These are phyloP conservation scores for Orbicella faveolata DNA, from an alignment of 64 coral and sea anemone species.

Conservation along the genomic window DNA sequence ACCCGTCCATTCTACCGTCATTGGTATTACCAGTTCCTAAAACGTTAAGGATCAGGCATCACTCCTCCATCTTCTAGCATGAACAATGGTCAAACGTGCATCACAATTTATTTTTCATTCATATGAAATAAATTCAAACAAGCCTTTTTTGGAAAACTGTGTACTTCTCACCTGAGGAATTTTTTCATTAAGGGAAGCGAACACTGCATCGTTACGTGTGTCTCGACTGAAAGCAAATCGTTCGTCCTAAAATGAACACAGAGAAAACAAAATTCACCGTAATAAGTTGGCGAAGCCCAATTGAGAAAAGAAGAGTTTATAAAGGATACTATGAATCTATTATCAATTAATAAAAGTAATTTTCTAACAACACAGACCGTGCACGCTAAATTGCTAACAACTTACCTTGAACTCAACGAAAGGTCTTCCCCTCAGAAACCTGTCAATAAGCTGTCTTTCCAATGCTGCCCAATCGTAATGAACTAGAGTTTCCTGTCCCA, in stretches of 20 bases:
- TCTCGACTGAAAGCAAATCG: conserved; percentile 35
- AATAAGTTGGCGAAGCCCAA: too few relatives aligned
- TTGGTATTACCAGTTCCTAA: too few relatives aligned
- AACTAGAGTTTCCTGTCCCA: conserved; percentile 66
- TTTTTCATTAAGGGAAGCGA: conserved; percentile 25
- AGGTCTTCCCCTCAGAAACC: conserved; percentile 72
- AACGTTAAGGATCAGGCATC: too few relatives aligned
- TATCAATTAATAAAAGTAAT: background rate
- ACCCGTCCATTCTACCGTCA: too few relatives aligned
- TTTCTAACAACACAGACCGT: too few relatives aligned
- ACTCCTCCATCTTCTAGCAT: too few relatives aligned
- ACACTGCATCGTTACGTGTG: conserved; percentile 30
- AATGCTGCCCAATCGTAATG: conserved; percentile 75
- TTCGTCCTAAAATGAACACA: conserved; percentile 5
- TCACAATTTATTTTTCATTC: too few relatives aligned
- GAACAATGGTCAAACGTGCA: too few relatives aligned
- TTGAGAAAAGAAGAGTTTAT: too few relatives aligned
- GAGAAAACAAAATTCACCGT: background rate
- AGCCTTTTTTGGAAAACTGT: too few relatives aligned
- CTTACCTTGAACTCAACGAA: conserved; percentile 71
- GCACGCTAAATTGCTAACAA: background rate
- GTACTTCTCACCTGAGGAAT: conserved; percentile 17
- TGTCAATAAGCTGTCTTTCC: conserved; percentile 82
- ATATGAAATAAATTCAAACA: too few relatives aligned
- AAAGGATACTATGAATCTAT: too few relatives aligned